These are phyloP conservation scores for Centropyge bicolor DNA, from an alignment of 2,797 vertebrate species.

Conservation along the genomic window DNA sequence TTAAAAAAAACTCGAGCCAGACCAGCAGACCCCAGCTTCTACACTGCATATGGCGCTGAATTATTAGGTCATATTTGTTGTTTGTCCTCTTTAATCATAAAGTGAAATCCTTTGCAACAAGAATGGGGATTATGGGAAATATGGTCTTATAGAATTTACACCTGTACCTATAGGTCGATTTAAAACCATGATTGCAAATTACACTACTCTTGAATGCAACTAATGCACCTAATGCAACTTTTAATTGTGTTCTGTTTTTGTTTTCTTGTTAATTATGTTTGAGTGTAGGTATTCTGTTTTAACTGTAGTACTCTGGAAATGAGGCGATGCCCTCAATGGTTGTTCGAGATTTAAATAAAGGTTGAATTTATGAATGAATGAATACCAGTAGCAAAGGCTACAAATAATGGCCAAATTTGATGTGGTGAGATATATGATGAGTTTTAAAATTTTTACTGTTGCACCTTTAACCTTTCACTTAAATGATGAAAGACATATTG, in stretches of 20 bases:
- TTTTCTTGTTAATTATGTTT: too few relatives aligned
- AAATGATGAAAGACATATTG: background rate
- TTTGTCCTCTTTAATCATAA: background rate
- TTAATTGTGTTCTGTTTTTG: too few relatives aligned
- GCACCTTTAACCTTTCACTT: background rate
- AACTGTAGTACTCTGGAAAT: too few relatives aligned
- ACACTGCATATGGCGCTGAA: background rate
- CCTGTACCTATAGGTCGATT: too few relatives aligned
- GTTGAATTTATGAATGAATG: too few relatives aligned
- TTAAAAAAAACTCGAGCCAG: background rate
- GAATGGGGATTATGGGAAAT: conserved; percentile 6
- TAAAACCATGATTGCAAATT: too few relatives aligned
- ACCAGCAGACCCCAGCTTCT: background rate
- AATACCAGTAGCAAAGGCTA: background rate
- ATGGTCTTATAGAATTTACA: background rate
- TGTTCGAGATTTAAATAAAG: too few relatives aligned
- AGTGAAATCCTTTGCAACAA: background rate
- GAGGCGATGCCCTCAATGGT: too few relatives aligned
- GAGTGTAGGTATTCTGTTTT: too few relatives aligned
- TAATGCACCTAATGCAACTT: too few relatives aligned
- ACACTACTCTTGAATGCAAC: too few relatives aligned
- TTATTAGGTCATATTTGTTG: background rate
- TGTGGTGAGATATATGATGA: background rate
- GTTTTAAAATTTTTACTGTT: background rate
- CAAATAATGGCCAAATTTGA: background rate